Percentiles rank a stretch among this genome's conserved stretches.
Evolutionary conservation across 1,140 invertebrate genomes (phyloP).

Genomic region (Drosophila virilis): DNA sequence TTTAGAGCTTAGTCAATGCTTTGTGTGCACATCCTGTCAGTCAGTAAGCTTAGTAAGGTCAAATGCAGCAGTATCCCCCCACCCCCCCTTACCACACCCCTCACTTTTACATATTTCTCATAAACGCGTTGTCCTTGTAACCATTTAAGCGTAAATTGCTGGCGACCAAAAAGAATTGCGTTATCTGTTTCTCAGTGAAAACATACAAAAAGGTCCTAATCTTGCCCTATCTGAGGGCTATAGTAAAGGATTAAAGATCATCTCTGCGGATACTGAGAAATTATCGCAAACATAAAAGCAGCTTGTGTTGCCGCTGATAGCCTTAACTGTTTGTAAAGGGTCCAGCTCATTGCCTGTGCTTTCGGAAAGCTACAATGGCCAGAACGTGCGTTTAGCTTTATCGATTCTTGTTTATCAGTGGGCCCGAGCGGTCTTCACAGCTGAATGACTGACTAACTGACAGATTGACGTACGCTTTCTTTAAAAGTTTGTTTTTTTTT

Average conservation of each 20-base stretch:
- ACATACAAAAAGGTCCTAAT: no score
- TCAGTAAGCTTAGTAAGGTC: slow-evolving; percentile 60
- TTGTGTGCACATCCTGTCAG: slow-evolving; percentile 59
- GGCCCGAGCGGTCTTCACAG: slow-evolving; percentile 40
- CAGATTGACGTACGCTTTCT: slow-evolving; percentile 46
- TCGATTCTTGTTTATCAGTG: slow-evolving; percentile 68
- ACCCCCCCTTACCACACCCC: no score
- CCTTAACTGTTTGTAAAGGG: neutral
- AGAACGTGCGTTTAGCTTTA: slow-evolving; percentile 53
- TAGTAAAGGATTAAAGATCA: slow-evolving; percentile 1
- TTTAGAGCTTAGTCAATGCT: slow-evolving; percentile 60
- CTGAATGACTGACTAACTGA: slow-evolving; percentile 37
- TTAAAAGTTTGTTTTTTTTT: slow-evolving; percentile 51
- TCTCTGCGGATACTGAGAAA: neutral
- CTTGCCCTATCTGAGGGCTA: no score
- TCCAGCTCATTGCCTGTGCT: no score
- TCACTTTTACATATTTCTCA: slow-evolving; percentile 51
- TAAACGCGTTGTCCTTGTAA: slow-evolving; percentile 76
- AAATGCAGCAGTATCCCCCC: slow-evolving; percentile 42
- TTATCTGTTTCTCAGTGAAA: slow-evolving; percentile 21
- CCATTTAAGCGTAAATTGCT: slow-evolving; percentile 60
- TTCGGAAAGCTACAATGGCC: slow-evolving; percentile 6
- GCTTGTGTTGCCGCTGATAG: no score
- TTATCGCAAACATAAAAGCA: neutral
- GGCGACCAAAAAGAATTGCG: slow-evolving; percentile 30